Percentiles rank a stretch among this genome's conserved stretches.
phyloP scores from a whole-genome alignment of 1,140 invertebrate genomes.

The Bombus terrestris region DNA sequence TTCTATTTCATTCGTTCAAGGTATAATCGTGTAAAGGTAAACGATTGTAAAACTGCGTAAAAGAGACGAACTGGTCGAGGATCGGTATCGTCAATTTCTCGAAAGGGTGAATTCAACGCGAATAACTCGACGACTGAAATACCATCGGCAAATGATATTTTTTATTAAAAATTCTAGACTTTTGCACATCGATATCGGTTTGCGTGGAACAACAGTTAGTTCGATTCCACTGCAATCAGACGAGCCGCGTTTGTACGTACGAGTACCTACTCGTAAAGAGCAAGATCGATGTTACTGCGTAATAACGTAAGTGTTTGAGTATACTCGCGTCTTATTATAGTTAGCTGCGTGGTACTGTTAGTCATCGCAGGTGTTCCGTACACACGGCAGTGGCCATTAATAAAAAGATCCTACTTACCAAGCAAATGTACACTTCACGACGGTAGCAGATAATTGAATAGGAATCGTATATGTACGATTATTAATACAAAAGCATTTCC shows the following conservation, averaged over 20 bases:
- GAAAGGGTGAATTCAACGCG: neutral
- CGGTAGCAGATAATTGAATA: slow-evolving; percentile 49
- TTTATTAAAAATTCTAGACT: neutral
- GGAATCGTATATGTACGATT: slow-evolving; percentile 1
- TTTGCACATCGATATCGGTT: neutral
- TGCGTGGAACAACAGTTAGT: neutral
- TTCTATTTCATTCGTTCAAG: neutral
- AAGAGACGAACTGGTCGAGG: neutral
- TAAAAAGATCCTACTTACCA: slow-evolving; percentile 50
- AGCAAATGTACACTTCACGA: slow-evolving; percentile 23
- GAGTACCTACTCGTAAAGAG: neutral
- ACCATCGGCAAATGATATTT: neutral
- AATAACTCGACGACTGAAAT: neutral
- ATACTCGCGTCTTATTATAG: slow-evolving; percentile 24
- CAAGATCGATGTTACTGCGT: neutral
- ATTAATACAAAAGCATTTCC: neutral
- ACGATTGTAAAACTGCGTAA: neutral
- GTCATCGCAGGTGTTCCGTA: slow-evolving; percentile 63
- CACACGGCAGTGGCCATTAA: slow-evolving; percentile 57
- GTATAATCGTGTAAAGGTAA: neutral
- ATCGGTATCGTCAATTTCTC: neutral
- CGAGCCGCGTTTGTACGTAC: neutral
- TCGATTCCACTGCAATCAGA: neutral
- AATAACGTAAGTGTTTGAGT: slow-evolving; percentile 6
- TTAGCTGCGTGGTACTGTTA: slow-evolving; percentile 55